Evolutionary conservation across 2,113 vertebrate genomes (phyloP), one percentile per base, ranked within the genome.

Genomic region (Pyrgilauda ruficollis): DNA sequence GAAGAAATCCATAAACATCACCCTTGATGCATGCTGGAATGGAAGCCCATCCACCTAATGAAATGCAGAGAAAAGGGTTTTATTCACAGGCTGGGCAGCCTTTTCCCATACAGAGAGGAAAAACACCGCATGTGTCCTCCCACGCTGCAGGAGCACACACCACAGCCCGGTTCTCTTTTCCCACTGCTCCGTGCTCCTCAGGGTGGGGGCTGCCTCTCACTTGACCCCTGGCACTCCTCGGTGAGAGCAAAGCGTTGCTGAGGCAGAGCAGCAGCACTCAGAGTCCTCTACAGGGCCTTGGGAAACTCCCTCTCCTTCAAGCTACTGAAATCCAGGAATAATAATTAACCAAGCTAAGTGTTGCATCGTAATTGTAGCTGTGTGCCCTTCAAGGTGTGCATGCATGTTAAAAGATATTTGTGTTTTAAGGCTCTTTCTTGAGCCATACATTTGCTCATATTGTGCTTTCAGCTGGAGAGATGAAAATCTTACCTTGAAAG

Each of bases 241-340:
- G 7, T 13, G 67, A 47, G 84, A 68, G 52, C 59, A 55, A 28
- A 50, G 37, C 2, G 0, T 2, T 46, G 37, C 49, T 49, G 53
- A 49, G 84, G 61, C 2, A 1, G 31, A 67, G 78, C 53, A 23
- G 77, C 69, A 52, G 37, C 1, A 3, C 58, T 64, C 30, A 14
- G 11, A 12, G 15, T 68, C 76, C 76, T 77, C 62, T 11, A 4
- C 2, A 59, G 9, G 35, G 44, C 87, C 70, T 63, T 39, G 84
- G 85, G 93, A 96, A 96, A 94, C 50, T 91, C 87, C 94, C 84
- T 94, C 67, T 93, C 67, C 93, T 91, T 39, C 79, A 73, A 96
- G 93, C 91, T 86, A 93, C 72, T 59, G 72, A 94, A 96, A 94
- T 90, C 39, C 68, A 52, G 63, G 79, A 67, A 13, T 95, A 95